phyloP scores from a whole-genome alignment of 2,113 vertebrate species.

The Trachemys scripta region DNA sequence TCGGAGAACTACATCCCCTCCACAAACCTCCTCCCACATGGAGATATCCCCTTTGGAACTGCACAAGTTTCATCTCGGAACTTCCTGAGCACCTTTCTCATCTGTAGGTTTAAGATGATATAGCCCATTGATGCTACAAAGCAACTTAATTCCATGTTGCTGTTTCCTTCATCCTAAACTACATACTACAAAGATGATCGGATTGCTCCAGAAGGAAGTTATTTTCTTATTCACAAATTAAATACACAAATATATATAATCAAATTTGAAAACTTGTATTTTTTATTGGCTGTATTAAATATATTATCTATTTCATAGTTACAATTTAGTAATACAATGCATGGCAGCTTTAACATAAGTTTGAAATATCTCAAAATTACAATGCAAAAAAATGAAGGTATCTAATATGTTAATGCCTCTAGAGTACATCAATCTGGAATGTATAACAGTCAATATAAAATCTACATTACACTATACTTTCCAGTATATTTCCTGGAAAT shows the following conservation, averaged over 20 bases:
- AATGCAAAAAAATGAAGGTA: constrained; percentile 74
- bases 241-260: neutral
- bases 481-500: neutral
- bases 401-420: constrained; percentile 77
- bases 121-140: neutral
- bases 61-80: neutral
- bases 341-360: constrained; percentile 82
- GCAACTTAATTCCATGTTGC: neutral
- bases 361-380: constrained; percentile 77
- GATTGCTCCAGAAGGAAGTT: accelerated
- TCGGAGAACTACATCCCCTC: neutral
- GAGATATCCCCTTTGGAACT: neutral
- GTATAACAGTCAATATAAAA: constrained; percentile 69
- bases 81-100: accelerated
- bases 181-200: accelerated
- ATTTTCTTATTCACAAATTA: neutral
- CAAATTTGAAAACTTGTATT: constrained; percentile 72
- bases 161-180: neutral
- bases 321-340: constrained; percentile 89
- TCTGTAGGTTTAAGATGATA: neutral
- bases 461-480: neutral
- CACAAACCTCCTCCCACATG: neutral
- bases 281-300: constrained; percentile 90
- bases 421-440: constrained; percentile 78
- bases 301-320: constrained; percentile 91